phyloP scores from a whole-genome alignment of 2,888 invertebrate genomes.

The Pyralis farinalis region DNA sequence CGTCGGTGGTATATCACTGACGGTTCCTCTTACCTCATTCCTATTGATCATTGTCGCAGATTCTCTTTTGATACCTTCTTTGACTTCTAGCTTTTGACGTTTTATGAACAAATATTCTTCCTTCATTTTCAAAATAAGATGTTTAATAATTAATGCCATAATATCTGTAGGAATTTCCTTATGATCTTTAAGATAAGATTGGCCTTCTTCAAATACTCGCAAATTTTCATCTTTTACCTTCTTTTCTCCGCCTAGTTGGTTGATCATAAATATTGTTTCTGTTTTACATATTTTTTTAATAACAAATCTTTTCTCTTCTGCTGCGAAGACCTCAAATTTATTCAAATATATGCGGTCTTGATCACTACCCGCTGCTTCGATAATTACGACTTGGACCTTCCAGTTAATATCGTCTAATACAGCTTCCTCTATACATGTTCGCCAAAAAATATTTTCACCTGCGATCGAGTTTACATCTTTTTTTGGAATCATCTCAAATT shows the following conservation, averaged over 20 bases:
- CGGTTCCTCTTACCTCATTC: conserved; percentile 53
- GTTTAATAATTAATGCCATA: conserved; percentile 61
- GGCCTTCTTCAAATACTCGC: conserved; percentile 66
- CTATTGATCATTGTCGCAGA: conserved; percentile 57
- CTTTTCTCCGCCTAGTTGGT: conserved; percentile 67
- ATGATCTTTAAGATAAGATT: conserved; percentile 58
- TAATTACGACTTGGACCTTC: conserved; percentile 57
- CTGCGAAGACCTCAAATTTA: conserved; percentile 61
- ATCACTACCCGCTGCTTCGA: conserved; percentile 67
- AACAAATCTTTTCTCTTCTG: conserved; percentile 63
- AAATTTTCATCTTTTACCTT: conserved; percentile 61
- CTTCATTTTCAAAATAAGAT: conserved; percentile 69
- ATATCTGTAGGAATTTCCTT: conserved; percentile 63
- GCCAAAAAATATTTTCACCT: conserved; percentile 51
- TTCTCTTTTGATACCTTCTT: conserved; percentile 56
- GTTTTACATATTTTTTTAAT: conserved; percentile 70
- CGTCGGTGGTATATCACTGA: conserved; percentile 35
- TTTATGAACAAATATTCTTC: conserved; percentile 62
- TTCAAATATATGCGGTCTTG: conserved; percentile 62
- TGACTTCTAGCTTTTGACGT: conserved; percentile 56
- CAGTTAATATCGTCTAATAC: conserved; percentile 50
- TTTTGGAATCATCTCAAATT: conserved; percentile 62
- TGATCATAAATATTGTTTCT: conserved; percentile 72
- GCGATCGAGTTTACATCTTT: conserved; percentile 34
- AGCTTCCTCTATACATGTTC: conserved; percentile 47